Conservation (phyloP, 2,797 vertebrate genomes). For the Sandelia bainsii region DNA sequence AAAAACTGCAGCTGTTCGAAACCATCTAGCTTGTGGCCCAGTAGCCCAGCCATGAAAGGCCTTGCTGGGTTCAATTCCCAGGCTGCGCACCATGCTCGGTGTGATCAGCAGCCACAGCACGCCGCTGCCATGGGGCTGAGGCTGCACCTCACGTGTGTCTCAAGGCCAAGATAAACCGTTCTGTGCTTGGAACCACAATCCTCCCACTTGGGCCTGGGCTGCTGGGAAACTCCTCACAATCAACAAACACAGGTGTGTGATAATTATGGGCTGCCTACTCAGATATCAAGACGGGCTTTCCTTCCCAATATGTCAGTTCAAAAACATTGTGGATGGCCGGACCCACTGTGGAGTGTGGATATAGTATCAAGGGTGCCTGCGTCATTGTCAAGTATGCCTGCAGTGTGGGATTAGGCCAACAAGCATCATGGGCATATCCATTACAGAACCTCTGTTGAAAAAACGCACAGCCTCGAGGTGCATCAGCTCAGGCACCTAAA, state of each 20-base stretch:
- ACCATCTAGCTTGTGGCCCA: conserved; percentile 36
- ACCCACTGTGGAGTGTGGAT: conserved; percentile 59
- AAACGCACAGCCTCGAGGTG: conserved; percentile 68
- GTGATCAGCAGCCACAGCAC: conserved; percentile 72
- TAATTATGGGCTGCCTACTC: conserved; percentile 83
- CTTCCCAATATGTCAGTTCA: conserved; percentile 70
- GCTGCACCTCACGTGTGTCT: conserved; percentile 76
- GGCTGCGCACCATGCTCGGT: conserved; percentile 57
- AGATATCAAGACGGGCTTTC: conserved; percentile 77
- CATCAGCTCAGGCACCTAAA: conserved; percentile 58
- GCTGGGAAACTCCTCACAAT: conserved; percentile 84
- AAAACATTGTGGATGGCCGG: conserved; percentile 71
- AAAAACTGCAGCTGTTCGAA: conserved; percentile 51
- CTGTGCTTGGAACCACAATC: conserved; percentile 76
- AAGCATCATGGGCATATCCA: conserved; percentile 41
- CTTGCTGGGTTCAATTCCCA: conserved; percentile 70
- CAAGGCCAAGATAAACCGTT: conserved; percentile 87
- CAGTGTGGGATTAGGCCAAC: conserved; percentile 64
- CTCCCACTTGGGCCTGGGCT: conserved; percentile 77
- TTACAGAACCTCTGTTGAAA: conserved; percentile 58
- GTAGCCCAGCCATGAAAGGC: conserved; percentile 61
- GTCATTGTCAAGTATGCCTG: conserved; percentile 65
- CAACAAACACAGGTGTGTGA: conserved; percentile 86
- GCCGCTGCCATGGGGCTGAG: conserved; percentile 63
- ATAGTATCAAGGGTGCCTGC: conserved; percentile 51